Base-by-base conservation (phyloP, 64 coral and sea anemone genomes). In the Porites lutea region DNA sequence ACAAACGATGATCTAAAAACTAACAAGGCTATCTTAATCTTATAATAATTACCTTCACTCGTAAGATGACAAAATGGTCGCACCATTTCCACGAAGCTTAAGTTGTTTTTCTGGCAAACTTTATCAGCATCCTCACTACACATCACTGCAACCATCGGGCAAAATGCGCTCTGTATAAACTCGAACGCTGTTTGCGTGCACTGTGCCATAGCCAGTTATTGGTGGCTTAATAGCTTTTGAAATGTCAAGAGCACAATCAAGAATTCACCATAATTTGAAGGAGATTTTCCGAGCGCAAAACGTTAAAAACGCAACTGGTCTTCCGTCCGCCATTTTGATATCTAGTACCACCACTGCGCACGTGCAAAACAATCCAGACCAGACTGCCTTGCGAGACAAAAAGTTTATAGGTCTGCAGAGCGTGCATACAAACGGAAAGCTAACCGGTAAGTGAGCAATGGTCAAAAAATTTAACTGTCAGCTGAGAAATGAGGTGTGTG, bases 51-150 rank as follows among this genome's bases (percentile, higher is more conserved):
- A 99, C 97, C 97, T 94, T 99, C 97, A 78, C 74, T 99, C 52
- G 97, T 94, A 10, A 99, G 94, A 79, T 99, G 97, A 54, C 94
- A 99, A 77, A 99, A 99, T 8, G 97, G 97, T n/a, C 97, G 97
- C 48, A 92, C 90, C 74, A 99, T 92, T 85, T 99, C 97, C 71
- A 96, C 97, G 87, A 99, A 99, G 13, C 91, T 93, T 44, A 99
- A 85, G 66, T 94, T 89, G 44, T 99, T 99, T 52, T 99, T 99
- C 92, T 96, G 91, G 65, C 94, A 99, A 8, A 96, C 63, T 75
- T 88, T 95, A 60, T 99, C 94, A 11, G 94, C 97, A 86, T 99
- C 97, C 37, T 99, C 97, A 86, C 94, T 99, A 77, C 91, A 99
- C 88, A 95, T 94, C 20, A 99, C 97, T 55, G 97, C 97, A 60